These are phyloP conservation scores for Valencia hispanica DNA, from an alignment of 2,797 vertebrate genomes.

Conservation along the genomic window DNA sequence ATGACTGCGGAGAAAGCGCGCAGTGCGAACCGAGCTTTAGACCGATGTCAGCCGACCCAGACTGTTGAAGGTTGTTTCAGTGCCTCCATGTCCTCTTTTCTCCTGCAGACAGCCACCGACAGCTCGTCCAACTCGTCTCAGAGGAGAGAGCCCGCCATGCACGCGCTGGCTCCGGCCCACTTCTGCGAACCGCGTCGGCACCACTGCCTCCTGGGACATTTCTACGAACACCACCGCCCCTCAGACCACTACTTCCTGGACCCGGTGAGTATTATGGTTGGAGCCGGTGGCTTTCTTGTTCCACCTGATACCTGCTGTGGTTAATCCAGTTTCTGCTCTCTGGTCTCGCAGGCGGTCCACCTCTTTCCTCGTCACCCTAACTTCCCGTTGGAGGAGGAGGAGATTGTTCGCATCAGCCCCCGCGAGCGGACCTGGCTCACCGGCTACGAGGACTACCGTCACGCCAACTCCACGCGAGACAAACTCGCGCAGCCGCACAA, in stretches of 20 bases:
- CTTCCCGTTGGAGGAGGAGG: slow-evolving; percentile 90
- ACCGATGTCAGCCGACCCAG: too few relatives aligned
- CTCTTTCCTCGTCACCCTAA: slow-evolving; percentile 87
- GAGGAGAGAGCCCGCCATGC: slow-evolving; percentile 85
- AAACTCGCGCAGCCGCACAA: slow-evolving; percentile 79
- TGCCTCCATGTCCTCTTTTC: neutral
- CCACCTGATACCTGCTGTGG: too few relatives aligned
- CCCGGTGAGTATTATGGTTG: slow-evolving; percentile 87
- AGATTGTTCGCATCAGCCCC: slow-evolving; percentile 91
- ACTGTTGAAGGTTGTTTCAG: neutral
- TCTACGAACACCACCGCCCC: slow-evolving; percentile 86
- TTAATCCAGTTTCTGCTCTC: slow-evolving; percentile 1
- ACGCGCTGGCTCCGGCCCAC: slow-evolving; percentile 83
- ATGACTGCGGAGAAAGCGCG: too few relatives aligned
- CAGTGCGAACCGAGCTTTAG: too few relatives aligned
- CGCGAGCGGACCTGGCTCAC: slow-evolving; percentile 91
- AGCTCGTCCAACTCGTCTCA: slow-evolving; percentile 98
- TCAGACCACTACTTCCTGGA: slow-evolving; percentile 89
- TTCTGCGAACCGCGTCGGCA: slow-evolving; percentile 88
- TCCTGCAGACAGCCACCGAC: slow-evolving; percentile 91
- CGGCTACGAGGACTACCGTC: slow-evolving; percentile 93
- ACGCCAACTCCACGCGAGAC: slow-evolving; percentile 82
- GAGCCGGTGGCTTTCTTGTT: too few relatives aligned
- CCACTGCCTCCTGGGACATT: slow-evolving; percentile 88
- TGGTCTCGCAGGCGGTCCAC: slow-evolving; percentile 79